Evolutionary conservation across 2,888 invertebrate genomes (phyloP), one percentile per base, ranked within the genome.

Genomic region (Linnaemya tessellans): DNA sequence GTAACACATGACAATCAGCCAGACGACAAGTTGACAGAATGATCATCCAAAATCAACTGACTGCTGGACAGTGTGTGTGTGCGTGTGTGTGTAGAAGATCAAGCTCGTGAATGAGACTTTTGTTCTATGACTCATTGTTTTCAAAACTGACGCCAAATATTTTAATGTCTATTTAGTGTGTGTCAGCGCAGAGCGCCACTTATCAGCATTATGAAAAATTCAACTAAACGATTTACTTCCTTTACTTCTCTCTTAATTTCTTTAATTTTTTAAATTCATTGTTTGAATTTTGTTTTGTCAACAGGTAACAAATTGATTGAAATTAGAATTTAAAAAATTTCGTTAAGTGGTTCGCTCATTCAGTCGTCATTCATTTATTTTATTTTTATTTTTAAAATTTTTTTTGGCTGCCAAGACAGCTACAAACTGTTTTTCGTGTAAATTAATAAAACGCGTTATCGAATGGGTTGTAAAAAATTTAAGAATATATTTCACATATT

Each of bases 131-230:
- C 68, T 85, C 85, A 85, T 70, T 73, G 74, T 60, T 79, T 38
- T 41, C 9, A 46, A 68, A 62, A 70, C 58, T 79, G 85, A 85
- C 85, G 85, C 85, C 85, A 82, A 79, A 85, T 75, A 78, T 74
- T 73, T 78, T 75, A 62, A 51, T 54, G 67, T 41, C 77, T 77
- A 65, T 67, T 71, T 62, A 5, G 30, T 64, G 54, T 75, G 60
- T 81, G 18, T 60, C 49, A 71, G 65, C 41, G 43, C 60, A 51
- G 54, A 64, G 25, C 58, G 67, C 22, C 71, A 56, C 18, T 65
- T 49, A 73, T 46, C 43, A 25, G 51, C 71, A 35, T 54, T 65
- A 71, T 56, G 64, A 35, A 41, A 56, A 71, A 30, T 9, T 80
- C 25, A 70, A 67, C 74, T 68, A 74, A 80, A 67, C 68, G 74